Base-by-base conservation (phyloP, 1,140 invertebrate species). In the Aphidius ervi region DNA sequence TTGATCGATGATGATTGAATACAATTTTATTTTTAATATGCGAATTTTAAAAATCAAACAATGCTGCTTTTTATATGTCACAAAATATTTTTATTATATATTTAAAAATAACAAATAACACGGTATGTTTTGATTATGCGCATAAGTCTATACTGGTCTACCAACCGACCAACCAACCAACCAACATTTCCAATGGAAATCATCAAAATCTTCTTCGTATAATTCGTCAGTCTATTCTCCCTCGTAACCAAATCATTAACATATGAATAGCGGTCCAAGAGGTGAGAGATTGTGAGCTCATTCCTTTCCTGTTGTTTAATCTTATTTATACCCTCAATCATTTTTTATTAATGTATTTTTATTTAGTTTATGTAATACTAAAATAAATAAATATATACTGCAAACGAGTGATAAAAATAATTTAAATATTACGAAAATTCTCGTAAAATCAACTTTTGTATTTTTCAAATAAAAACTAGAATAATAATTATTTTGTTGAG, bases 291-390 rank as follows among this genome's bases (percentile, higher is more conserved):
- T 41, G 40, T 42, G 45, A 58, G 61, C 56, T 40, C 57, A 40
- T 39, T 31, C 23, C 23, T 31, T 31, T 31, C 2, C 23, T 31
- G 42, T 59, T 54, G 57, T 56, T 65, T 65, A 65, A 65, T 65
- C 63, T 59, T 62, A 56, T 65, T 65, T 65, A 65, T 58, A 53
- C 52, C 47, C 40, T 61, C 60, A 48, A 55, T 48, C 9, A 40
- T 52, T 61, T 64, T 61, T 50, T 16, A 16, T 16, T 16, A 16
- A 16, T 16, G 16, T 62, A 65, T 65, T n/a, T n/a, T n/a, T n/a
- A n/a, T n/a, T 65, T 49, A 65, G 53, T 41, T 49, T 52, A n/a
- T n/a, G 39, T 62, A 53, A 31, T 31, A 31, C 1, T n/a, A n/a
- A 31, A 31, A 31, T 31, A 31, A 31, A 31, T 31, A 31, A 31